These are phyloP conservation scores for Metopolophium dirhodum DNA, from an alignment of 1,140 invertebrate genomes.

Conservation along the genomic window DNA sequence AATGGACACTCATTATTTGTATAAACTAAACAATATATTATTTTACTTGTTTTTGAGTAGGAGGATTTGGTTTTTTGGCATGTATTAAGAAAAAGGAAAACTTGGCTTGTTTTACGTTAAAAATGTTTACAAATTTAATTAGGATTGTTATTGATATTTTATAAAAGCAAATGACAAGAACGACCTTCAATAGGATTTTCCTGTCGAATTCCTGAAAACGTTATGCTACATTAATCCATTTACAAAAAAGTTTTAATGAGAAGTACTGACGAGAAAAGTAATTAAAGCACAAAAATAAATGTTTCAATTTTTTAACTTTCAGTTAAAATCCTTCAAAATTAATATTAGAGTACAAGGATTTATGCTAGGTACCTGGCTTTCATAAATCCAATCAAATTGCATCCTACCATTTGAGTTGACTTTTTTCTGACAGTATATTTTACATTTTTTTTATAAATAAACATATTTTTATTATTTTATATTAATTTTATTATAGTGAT, in stretches of 20 bases:
- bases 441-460: background rate
- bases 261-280: constrained; percentile 45
- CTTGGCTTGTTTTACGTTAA: background rate
- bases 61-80: background rate
- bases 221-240: constrained; percentile 47
- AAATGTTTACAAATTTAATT: constrained; percentile 40
- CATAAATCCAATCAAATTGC: background rate
- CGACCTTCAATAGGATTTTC: constrained; percentile 46
- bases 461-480: background rate
- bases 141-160: constrained; percentile 47
- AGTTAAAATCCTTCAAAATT: constrained; percentile 14
- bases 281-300: constrained; percentile 52
- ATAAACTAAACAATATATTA: background rate
- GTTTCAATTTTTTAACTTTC: constrained; percentile 28
- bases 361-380: background rate
- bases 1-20: background rate
- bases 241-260: constrained; percentile 52
- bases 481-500: background rate
- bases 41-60: background rate
- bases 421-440: background rate
- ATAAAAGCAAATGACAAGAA: constrained; percentile 16
- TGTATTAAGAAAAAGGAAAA: background rate
- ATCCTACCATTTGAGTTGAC: background rate
- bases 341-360: background rate
- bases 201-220: constrained; percentile 30